phyloP scores from a whole-genome alignment of 1,140 invertebrate species.

The Trichoplusia ni region DNA sequence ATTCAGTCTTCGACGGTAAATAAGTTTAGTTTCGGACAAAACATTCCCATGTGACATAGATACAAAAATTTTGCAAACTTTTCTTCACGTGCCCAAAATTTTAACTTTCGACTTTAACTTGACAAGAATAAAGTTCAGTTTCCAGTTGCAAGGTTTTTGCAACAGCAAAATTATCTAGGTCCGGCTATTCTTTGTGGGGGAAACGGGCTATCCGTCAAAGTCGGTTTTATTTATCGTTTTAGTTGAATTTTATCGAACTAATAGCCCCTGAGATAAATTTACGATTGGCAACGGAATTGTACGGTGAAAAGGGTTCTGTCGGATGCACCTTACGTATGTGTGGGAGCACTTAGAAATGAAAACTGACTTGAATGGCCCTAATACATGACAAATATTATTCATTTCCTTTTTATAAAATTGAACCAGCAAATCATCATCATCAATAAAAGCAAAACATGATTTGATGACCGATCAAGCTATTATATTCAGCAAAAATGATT shows the following conservation, averaged over 20 bases:
- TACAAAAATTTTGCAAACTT: constrained; percentile 65
- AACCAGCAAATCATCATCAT: no score
- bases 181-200: constrained; percentile 69
- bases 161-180: constrained; percentile 45
- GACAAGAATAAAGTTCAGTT: constrained; percentile 18
- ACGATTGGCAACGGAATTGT: constrained; percentile 70
- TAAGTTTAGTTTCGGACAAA: constrained; percentile 78
- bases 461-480: no score
- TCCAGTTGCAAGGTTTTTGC: not conserved
- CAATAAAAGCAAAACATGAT: no score
- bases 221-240: constrained; percentile 80
- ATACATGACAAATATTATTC: no score
- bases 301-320: constrained; percentile 66
- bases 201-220: constrained; percentile 78
- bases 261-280: constrained; percentile 78
- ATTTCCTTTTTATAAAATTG: not conserved
- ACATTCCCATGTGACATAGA: constrained; percentile 78
- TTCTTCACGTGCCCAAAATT: not conserved
- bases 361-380: no score
- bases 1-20: constrained; percentile 74
- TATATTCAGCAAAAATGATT: no score
- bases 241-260: constrained; percentile 81
- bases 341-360: constrained; percentile 26
- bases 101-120: constrained; percentile 28
- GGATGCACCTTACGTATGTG: constrained; percentile 21